Conservation (phyloP, 2,797 vertebrate genomes). For the Xyrichtys novacula region DNA sequence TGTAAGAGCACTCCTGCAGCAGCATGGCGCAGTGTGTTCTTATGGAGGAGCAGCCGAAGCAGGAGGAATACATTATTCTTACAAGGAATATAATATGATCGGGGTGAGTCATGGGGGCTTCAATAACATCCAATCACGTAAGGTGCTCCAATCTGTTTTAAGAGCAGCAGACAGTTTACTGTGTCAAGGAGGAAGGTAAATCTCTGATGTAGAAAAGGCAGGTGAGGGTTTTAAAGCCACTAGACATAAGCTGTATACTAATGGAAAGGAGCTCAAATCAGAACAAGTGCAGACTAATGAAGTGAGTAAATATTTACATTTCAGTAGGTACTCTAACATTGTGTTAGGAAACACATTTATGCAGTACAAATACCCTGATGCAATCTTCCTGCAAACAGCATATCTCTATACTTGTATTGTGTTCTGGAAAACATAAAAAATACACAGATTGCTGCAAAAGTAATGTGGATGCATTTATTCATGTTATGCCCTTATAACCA, state of each 20-base stretch:
- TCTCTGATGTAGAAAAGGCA: not conserved
- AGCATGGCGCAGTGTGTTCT: constrained; percentile 1
- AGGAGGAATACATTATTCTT: constrained; percentile 8
- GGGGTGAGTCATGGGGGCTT: constrained; percentile 7
- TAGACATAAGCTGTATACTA: not conserved
- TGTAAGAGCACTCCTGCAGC: not conserved
- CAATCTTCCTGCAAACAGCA: too few relatives aligned
- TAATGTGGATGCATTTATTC: too few relatives aligned
- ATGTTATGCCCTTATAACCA: too few relatives aligned
- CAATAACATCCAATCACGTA: constrained; percentile 19
- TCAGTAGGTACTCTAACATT: too few relatives aligned
- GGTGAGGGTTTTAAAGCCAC: not conserved
- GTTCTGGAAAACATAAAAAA: too few relatives aligned
- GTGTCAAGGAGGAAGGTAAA: not conserved
- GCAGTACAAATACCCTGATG: too few relatives aligned
- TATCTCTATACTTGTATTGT: too few relatives aligned
- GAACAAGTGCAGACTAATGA: too few relatives aligned
- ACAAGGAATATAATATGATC: constrained; percentile 10
- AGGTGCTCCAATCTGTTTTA: not conserved
- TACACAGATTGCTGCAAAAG: too few relatives aligned
- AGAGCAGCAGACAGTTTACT: constrained; percentile 13
- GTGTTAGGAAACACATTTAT: too few relatives aligned
- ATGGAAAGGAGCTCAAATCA: not conserved
- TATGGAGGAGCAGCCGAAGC: not conserved
- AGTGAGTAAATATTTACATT: too few relatives aligned